Evolutionary conservation across 2,113 vertebrate genomes (phyloP), one percentile per base, ranked within the genome.

Genomic region (Trematocara unimaculatum): DNA sequence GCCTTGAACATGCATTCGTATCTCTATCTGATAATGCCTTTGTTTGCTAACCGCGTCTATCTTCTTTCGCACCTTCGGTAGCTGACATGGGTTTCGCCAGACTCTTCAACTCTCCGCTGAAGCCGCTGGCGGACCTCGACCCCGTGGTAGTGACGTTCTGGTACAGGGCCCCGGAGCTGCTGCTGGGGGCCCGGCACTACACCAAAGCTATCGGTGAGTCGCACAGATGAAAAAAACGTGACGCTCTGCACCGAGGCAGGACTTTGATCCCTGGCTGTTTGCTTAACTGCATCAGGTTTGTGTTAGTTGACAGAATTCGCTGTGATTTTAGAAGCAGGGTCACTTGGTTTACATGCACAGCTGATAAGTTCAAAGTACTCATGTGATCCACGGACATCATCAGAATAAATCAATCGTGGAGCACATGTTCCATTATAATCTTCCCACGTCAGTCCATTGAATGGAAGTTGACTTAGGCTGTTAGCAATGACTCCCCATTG

Each of bases 81-180:
- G 99, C 99, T 94, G 99, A 99, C 94, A 99, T 99, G 99, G 99
- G 99, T 95, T 99, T 99, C 96, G 99, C 99, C 94, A 97, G 99
- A 70, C 97, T 99, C 94, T 99, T 99, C 97, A 99, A 99, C 97
- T 99, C 99, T 95, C 99, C 98, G 94, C 97, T 99, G 93, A 99
- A 99, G 97, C 98, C 99, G 91, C 97, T 99, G 97, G 99, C 99
- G 45, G 99, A 99, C 96, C 97, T 99, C 87, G 99, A 99, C 96
- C 99, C 99, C 58, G 99, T 99, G 95, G 99, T 99, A 89, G 99
- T 99, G 92, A 99, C 99, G 0, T 99, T 99, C 96, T 99, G 98
- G 99, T 99, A 99, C 96, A 96, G 98, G 95, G 99, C 99, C 93
- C 99, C 99, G 82, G 99, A 99, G 92, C 96, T 99, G 88, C 94